Conservation (phyloP, 92 coral and sea anemone species). For the Zoanthus gigantus region DNA sequence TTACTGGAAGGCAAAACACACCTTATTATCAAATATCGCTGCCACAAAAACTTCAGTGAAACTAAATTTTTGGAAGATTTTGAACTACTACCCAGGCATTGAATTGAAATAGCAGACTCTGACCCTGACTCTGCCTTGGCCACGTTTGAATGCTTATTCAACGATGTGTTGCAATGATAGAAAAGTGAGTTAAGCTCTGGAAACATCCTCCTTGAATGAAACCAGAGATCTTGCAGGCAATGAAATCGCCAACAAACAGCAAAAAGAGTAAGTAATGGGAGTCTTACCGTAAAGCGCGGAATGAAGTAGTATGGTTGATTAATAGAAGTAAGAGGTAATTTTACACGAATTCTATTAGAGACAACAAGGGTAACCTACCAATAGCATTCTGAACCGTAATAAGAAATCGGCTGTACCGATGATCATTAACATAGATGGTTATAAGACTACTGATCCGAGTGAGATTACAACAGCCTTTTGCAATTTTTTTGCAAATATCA, state of each 20-base stretch:
- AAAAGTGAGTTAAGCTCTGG: constrained; percentile 4
- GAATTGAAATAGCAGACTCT: constrained; percentile 1
- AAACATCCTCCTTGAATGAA: constrained; percentile 28
- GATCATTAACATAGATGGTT: too few species aligned
- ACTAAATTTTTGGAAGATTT: constrained; percentile 20
- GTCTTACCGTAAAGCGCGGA: too few species aligned
- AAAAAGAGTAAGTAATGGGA: background rate
- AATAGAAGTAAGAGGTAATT: too few species aligned
- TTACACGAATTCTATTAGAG: too few species aligned
- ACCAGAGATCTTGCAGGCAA: background rate
- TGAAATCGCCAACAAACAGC: background rate
- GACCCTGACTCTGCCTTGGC: constrained; percentile 45
- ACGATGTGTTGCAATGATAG: constrained; percentile 5
- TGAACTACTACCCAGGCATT: constrained; percentile 30
- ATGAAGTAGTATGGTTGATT: too few species aligned
- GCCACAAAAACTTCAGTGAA: constrained; percentile 31
- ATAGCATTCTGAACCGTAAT: too few species aligned
- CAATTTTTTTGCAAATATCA: too few species aligned
- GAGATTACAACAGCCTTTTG: too few species aligned
- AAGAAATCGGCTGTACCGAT: too few species aligned
- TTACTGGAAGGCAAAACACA: constrained; percentile 16
- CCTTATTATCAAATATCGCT: constrained; percentile 42
- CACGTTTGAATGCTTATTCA: constrained; percentile 31
- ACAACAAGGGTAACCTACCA: too few species aligned
- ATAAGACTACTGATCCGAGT: too few species aligned